Evolutionary conservation across 2,113 vertebrate genomes (phyloP).

Genomic region (Aptenodytes patagonicus): DNA sequence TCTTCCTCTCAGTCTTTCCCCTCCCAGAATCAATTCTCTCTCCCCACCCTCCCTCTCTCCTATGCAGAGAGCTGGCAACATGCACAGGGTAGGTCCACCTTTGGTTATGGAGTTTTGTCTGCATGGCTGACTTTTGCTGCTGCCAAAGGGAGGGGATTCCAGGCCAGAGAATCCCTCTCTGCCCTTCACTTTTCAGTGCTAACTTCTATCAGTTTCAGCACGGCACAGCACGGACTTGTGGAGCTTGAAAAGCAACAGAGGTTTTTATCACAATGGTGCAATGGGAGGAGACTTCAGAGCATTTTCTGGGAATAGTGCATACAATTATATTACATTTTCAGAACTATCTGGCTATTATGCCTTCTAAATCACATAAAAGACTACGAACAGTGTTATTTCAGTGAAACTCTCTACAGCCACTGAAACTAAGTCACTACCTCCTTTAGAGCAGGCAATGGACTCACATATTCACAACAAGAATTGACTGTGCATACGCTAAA

Average conservation of each 20-base stretch:
- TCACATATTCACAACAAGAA: background rate
- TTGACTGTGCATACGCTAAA: background rate
- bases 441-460: background rate
- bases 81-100: background rate
- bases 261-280: background rate
- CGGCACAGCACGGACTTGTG: background rate
- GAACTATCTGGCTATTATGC: background rate
- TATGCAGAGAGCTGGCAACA: background rate
- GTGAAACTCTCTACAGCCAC: background rate
- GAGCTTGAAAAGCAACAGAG: conserved; percentile 9
- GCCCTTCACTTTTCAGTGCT: background rate
- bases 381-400: background rate
- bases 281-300: background rate
- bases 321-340: background rate
- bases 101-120: background rate
- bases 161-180: background rate
- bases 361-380: conserved; percentile 5
- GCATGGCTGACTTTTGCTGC: background rate
- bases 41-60: too few species aligned
- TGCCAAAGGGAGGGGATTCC: background rate
- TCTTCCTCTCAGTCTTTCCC: background rate
- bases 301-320: background rate
- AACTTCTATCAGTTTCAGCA: background rate
- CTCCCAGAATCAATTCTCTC: background rate
- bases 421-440: background rate